Evolutionary conservation across 2,113 vertebrate species (phyloP), one percentile per base, ranked within the genome.

Genomic region (Herpailurus yagouaroundi): DNA sequence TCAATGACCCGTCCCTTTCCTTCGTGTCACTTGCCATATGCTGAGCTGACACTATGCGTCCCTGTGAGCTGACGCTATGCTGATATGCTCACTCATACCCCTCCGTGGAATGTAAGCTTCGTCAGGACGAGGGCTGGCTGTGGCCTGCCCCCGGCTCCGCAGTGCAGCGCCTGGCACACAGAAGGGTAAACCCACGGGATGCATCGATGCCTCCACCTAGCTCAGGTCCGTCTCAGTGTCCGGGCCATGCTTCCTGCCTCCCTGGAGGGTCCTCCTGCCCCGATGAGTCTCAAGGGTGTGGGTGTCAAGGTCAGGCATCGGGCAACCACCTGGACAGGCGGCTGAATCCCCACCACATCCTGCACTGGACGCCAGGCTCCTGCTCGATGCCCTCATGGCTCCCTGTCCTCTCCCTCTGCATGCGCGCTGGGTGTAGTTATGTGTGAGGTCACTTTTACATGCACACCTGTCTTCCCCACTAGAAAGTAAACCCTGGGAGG

Each of bases 371-470:
- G 5, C 60, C 45, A 15, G 18, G 5, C 33, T 60, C 50, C 15
- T 29, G 29, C 45, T 41, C 12, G 33, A 19, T 1, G 41, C 33
- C 73, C 10, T n/a, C 1, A 5, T 1, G 9, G 9, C 45, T 45
- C 77, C 66, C 57, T 69, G 76, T 13, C 16, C 50, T 82, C 66
- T 29, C 19, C 68, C 57, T 41, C 27, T 57, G 5, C 25, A 3
- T 2, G 66, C 3, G 18, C 57, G 31, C 31, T 31, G 23, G 19
- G 12, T 19, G 57, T 14, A 33, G 69, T 12, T 0, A 13, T 0
- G 5, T 8, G 25, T 6, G 14, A 83, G 3, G 29, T 48, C 27
- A 19, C 33, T 0, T 10, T 7, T 7, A n/a, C 5, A 2, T 6
- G 38, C 33, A 18, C 4, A 13, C 38, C 25, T 18, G n/a, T n/a